A percentile compares a stretch with the other conserved stretches of the same genome.
Evolutionary conservation across 2,113 vertebrate genomes (phyloP).

Genomic region (Toxotes chatareus): DNA sequence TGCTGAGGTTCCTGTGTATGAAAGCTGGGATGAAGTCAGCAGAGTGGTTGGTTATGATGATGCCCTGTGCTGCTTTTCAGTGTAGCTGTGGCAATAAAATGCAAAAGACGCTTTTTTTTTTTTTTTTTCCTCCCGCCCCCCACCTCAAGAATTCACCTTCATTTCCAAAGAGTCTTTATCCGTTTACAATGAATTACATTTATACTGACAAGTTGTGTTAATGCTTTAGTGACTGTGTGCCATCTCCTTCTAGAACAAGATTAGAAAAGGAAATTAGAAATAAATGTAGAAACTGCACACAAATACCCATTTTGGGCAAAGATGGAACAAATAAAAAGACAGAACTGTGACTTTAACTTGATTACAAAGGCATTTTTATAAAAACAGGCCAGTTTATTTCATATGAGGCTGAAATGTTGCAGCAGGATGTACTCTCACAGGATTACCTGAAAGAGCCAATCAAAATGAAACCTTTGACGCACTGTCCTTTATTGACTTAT

Average conservation of each 20-base stretch:
- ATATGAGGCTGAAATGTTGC: neutral
- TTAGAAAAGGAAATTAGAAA: conserved; percentile 25
- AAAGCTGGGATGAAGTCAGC: conserved; percentile 42
- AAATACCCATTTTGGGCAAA: conserved; percentile 31
- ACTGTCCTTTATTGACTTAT: conserved; percentile 33
- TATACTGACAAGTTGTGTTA: conserved; percentile 24
- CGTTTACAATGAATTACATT: conserved; percentile 29
- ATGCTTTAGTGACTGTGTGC: conserved; percentile 16
- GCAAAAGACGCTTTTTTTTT: conserved; percentile 3
- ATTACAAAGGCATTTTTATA: conserved; percentile 23
- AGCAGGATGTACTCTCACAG: conserved; percentile 22
- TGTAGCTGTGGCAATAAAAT: conserved; percentile 23
- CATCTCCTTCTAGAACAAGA: conserved; percentile 1
- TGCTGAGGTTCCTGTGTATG: conserved; percentile 10
- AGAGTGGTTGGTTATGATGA: conserved; percentile 31
- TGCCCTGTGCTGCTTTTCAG: neutral
- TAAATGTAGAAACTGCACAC: neutral
- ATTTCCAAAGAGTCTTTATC: conserved; percentile 22
- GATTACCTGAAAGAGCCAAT: conserved; percentile 41
- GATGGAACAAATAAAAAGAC: conserved; percentile 27
- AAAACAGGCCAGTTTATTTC: conserved; percentile 27
- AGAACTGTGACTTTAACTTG: conserved; percentile 28
- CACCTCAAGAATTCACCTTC: conserved; percentile 3
- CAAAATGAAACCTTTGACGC: conserved; percentile 56
- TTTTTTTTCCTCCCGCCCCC: too few species aligned